Percentiles rank a stretch among this genome's conserved stretches.
These are phyloP conservation scores for Lasioglossum zephyrum DNA, from an alignment of 2,888 invertebrate genomes.

Conservation along the genomic window DNA sequence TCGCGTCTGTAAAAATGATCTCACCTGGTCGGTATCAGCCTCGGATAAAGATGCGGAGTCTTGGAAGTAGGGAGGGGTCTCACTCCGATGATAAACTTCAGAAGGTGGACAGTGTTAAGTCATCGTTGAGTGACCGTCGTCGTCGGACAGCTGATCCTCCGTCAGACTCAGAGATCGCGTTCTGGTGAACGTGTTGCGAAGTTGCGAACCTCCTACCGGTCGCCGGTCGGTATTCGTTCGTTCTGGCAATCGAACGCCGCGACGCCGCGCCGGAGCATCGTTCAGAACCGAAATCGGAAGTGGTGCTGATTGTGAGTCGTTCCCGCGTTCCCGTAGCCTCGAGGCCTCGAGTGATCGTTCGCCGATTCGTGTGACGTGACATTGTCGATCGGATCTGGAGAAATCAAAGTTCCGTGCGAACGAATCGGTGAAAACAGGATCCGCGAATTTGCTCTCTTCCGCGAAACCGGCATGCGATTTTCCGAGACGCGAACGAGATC, in stretches of 20 bases:
- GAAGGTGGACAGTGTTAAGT: conserved; percentile 64
- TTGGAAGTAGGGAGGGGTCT: conserved; percentile 43
- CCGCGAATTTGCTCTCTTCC: background rate
- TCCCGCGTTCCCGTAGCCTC: conserved; percentile 21
- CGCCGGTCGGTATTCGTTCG: background rate
- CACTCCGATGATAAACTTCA: conserved; percentile 43
- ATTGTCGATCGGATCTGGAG: background rate
- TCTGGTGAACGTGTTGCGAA: conserved; percentile 17
- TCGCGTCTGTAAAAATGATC: background rate
- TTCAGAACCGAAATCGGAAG: conserved; percentile 21
- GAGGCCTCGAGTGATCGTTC: conserved; percentile 2
- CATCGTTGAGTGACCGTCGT: conserved; percentile 51
- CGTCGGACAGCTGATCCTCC: conserved; percentile 41
- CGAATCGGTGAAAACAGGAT: conserved; percentile 2
- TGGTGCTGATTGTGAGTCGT: background rate
- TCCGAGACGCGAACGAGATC: background rate
- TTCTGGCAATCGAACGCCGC: background rate
- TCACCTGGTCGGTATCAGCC: conserved; percentile 54
- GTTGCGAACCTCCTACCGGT: conserved; percentile 6
- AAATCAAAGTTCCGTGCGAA: background rate
- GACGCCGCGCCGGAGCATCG: background rate
- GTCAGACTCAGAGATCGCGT: conserved; percentile 19
- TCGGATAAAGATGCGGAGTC: conserved; percentile 42
- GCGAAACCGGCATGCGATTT: background rate
- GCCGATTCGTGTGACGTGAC: conserved; percentile 3